A percentile compares a stretch with the other conserved stretches of the same genome.
Evolutionary conservation across 1,140 invertebrate species (phyloP).

Genomic region (Achroia grisella): DNA sequence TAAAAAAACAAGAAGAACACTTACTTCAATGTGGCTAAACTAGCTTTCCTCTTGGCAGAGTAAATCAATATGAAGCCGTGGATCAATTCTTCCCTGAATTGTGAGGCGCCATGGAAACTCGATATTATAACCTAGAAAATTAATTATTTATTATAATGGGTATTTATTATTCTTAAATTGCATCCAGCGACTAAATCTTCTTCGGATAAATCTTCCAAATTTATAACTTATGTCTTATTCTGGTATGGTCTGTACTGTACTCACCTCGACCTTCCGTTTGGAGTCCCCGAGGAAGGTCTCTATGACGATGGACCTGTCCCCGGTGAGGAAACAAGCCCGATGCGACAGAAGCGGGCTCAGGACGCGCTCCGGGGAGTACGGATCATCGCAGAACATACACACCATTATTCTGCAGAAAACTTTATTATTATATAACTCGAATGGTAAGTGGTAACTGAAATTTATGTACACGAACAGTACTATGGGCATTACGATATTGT

Average conservation of each 20-base stretch:
- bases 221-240: no score
- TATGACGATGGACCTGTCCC: constrained; percentile 90
- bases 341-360: constrained; percentile 91
- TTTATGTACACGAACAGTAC: background rate
- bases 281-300: constrained; percentile 93
- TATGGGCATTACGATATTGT: no score
- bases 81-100: constrained; percentile 92
- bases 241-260: constrained; percentile 4
- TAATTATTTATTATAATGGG: background rate
- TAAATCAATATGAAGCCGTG: constrained; percentile 98
- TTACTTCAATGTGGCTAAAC: constrained; percentile 93
- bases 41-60: constrained; percentile 95
- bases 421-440: background rate
- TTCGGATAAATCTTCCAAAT: no score
- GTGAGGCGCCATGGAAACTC: constrained; percentile 95
- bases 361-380: constrained; percentile 92
- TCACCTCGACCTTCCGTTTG: constrained; percentile 89
- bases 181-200: no score
- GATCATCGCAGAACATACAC: constrained; percentile 98
- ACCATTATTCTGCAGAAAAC: constrained; percentile 85
- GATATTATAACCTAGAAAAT: constrained; percentile 84
- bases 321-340: constrained; percentile 89
- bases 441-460: background rate
- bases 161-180: no score
- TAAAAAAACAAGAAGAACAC: no score